Evolutionary conservation across 2,797 vertebrate genomes (phyloP).

Genomic region (Sebastes minor): DNA sequence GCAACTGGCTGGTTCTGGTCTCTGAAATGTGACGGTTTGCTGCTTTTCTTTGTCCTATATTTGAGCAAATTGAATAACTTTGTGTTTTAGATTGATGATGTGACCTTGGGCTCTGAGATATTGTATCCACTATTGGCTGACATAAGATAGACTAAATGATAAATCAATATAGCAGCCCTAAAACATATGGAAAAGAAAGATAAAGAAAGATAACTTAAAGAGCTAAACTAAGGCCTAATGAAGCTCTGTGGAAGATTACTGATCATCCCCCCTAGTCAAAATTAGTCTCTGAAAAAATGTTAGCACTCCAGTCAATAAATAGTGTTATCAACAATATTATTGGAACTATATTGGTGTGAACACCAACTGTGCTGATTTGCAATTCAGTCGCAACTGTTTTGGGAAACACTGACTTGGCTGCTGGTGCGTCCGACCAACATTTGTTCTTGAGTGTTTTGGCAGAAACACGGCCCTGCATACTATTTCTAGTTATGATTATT

Average conservation of each 20-base stretch:
- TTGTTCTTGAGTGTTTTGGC: slow-evolving; percentile 52
- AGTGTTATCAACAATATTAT: slow-evolving; percentile 47
- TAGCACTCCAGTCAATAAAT: slow-evolving; percentile 23
- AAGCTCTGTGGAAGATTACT: background rate
- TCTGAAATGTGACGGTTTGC: background rate
- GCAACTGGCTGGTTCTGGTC: background rate
- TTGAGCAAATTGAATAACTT: background rate
- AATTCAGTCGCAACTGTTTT: slow-evolving; percentile 57
- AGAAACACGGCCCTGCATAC: slow-evolving; percentile 12
- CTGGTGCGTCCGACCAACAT: slow-evolving; percentile 23
- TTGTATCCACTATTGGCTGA: background rate
- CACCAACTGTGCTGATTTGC: slow-evolving; percentile 58
- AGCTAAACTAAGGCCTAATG: background rate
- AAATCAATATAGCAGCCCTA: background rate
- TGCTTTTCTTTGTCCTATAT: background rate
- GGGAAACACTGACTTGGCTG: slow-evolving; percentile 59
- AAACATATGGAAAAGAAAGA: background rate
- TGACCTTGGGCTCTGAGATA: background rate
- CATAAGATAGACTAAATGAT: background rate
- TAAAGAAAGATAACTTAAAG: background rate
- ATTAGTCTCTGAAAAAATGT: slow-evolving; percentile 26
- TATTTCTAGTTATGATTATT: slow-evolving; percentile 38
- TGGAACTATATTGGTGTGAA: slow-evolving; percentile 52
- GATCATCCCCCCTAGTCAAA: background rate
- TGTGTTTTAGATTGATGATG: background rate